Base-by-base conservation (phyloP, 1,140 invertebrate genomes). In the Pogonomyrmex barbatus region DNA sequence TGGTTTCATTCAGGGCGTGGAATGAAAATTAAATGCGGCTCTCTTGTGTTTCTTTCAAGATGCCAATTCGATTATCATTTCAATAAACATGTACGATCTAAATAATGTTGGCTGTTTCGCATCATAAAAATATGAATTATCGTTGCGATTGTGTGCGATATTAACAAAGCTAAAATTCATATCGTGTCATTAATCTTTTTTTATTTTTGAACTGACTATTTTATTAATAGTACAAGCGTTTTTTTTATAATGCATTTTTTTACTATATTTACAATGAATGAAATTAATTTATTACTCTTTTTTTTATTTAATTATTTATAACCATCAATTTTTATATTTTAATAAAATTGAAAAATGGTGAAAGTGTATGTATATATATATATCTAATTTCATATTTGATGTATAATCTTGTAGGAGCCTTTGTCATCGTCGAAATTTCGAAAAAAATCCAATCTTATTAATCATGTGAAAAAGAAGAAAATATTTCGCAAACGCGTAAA, bases 61-160 rank as follows among this genome's bases (percentile, higher is more conserved):
- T 54, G 63, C 63, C 78, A 56, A 79, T 70, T 81, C 8, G 39
- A 83, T 83, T 83, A 83, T 75, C 68, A 73, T 83, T 75, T 83
- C 54, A 60, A 83, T 60, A 42, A 60, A 73, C 17, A 39, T 42
- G 4, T 36, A 39, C 30, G 17, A n/a, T 58, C 6, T 8, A 73
- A 39, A 14, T 47, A 17, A 78, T 30, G 17, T 68, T 12, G 33
- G 47, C 58, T 70, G 12, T 33, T 24, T 56, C 9, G 56, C 56
- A 70, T 70, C 10, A 70, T 17, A 47, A 56, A 70, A 30, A 10
- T 54, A 54, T 39, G 6, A 67, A 30, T 36, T 39, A 42, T 12
- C 42, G 14, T 30, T 17, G 17, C 47, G 9, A 3, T 14, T 12
- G 45, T n/a, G 33, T 9, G 9, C 3, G 47, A n/a, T 56, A 24